Conservation (phyloP, 2,888 invertebrate species). For the Spilarctia lutea region DNA sequence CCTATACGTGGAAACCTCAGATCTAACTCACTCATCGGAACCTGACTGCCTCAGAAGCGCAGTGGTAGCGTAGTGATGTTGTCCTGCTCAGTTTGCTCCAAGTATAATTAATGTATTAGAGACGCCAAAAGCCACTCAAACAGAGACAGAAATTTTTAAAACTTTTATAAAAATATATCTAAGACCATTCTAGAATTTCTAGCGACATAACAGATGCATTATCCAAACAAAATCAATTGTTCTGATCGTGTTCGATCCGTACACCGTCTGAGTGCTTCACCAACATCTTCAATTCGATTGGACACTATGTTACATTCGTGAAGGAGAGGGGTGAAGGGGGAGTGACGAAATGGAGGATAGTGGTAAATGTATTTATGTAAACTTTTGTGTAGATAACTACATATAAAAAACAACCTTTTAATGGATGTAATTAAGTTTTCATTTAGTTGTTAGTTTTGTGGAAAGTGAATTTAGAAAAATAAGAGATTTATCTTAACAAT, state of each 20-base stretch:
- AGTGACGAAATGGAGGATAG: not conserved
- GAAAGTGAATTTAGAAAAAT: not conserved
- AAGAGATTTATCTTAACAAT: not conserved
- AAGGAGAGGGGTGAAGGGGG: too few species aligned
- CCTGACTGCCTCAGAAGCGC: too few species aligned
- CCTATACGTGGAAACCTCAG: not conserved
- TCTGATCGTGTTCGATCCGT: not conserved
- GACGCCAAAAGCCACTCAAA: too few species aligned
- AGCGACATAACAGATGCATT: slow-evolving; percentile 2
- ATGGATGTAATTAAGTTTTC: not conserved
- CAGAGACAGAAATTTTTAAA: not conserved
- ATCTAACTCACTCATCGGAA: too few species aligned
- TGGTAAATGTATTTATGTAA: not conserved
- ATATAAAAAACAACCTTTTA: not conserved
- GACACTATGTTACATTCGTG: slow-evolving; percentile 3
- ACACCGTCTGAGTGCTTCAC: slow-evolving; percentile 7
- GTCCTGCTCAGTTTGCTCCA: too few species aligned
- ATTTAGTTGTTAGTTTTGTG: not conserved
- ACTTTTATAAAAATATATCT: not conserved
- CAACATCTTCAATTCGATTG: slow-evolving; percentile 8
- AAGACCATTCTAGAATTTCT: not conserved
- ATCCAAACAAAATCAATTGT: slow-evolving; percentile 7
- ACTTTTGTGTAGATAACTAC: not conserved
- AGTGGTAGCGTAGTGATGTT: too few species aligned
- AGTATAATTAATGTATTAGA: too few species aligned